Conservation (phyloP, 1,140 invertebrate genomes). For the Macrotrachela quadricornifera region DNA sequence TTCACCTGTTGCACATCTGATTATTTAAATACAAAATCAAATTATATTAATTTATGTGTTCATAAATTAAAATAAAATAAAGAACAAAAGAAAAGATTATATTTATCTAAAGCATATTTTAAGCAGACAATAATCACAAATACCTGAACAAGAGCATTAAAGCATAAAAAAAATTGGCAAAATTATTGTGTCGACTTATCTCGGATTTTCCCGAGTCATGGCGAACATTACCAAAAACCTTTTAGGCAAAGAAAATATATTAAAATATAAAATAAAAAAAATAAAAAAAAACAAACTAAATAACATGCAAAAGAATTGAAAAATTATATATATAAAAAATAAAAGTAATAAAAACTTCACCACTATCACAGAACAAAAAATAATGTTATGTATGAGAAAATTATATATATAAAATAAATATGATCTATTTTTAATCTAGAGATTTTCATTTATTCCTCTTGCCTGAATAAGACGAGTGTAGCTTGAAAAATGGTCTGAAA, state of each 20-base stretch:
- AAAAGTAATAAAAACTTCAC: too few relatives aligned
- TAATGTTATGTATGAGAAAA: too few relatives aligned
- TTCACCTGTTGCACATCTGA: constrained; percentile 94
- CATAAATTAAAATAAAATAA: constrained; percentile 22
- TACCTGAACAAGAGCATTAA: constrained; percentile 96
- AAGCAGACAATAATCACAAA: too few relatives aligned
- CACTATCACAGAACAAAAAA: too few relatives aligned
- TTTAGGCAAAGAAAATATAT: constrained; percentile 8
- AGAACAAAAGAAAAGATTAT: constrained; percentile 10
- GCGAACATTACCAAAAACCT: constrained; percentile 88
- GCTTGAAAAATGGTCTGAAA: constrained; percentile 12
- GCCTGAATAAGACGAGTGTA: constrained; percentile 13
- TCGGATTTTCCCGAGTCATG: constrained; percentile 57
- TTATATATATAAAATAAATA: background rate
- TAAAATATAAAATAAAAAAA: too few relatives aligned
- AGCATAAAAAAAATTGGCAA: constrained; percentile 89
- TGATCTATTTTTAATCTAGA: background rate
- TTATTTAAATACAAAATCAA: constrained; percentile 4
- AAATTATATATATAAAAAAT: too few relatives aligned
- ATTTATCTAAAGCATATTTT: background rate
- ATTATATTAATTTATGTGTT: background rate
- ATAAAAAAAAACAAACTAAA: too few relatives aligned
- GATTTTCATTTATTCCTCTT: background rate
- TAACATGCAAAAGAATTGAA: too few relatives aligned
- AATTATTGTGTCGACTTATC: constrained; percentile 98